Percentiles rank a stretch among this genome's conserved stretches.
Conservation (phyloP, 2,797 vertebrate species). For the Urocyon cinereoargenteus region DNA sequence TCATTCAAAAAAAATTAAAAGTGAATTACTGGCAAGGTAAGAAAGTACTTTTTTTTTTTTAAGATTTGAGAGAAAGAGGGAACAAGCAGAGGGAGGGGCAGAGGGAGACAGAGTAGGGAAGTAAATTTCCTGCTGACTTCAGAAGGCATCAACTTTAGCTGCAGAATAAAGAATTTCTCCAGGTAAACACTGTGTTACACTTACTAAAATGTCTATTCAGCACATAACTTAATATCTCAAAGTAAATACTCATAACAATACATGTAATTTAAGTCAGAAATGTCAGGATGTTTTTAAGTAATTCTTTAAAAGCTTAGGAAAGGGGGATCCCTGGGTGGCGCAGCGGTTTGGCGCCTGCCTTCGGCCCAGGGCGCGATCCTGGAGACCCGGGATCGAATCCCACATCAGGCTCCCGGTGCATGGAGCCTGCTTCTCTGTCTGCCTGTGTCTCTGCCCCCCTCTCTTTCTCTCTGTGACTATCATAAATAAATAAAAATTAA, state of each 20-base stretch:
- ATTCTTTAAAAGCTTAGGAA: slow-evolving; percentile 17
- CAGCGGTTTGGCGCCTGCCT: too few relatives aligned
- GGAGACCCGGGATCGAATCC: too few relatives aligned
- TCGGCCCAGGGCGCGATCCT: too few relatives aligned
- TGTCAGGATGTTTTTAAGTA: background rate
- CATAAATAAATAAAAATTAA: too few relatives aligned
- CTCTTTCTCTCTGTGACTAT: too few relatives aligned
- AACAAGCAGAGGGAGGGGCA: background rate
- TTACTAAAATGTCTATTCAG: slow-evolving; percentile 9
- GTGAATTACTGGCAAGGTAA: background rate
- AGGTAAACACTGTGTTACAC: background rate
- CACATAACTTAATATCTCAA: slow-evolving; percentile 3
- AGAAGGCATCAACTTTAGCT: background rate
- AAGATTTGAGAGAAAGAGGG: background rate
- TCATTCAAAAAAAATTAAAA: background rate
- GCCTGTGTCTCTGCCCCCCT: too few relatives aligned
- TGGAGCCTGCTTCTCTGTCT: too few relatives aligned
- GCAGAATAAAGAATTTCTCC: slow-evolving; percentile 47
- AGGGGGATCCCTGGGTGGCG: background rate
- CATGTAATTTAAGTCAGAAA: slow-evolving; percentile 45
- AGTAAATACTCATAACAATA: slow-evolving; percentile 19
- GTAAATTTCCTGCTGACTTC: background rate
- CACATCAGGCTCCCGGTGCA: too few relatives aligned
- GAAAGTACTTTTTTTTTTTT: background rate
- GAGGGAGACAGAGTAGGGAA: background rate